Conservation (phyloP, 1,140 invertebrate genomes). For the Drepana arcuata region DNA sequence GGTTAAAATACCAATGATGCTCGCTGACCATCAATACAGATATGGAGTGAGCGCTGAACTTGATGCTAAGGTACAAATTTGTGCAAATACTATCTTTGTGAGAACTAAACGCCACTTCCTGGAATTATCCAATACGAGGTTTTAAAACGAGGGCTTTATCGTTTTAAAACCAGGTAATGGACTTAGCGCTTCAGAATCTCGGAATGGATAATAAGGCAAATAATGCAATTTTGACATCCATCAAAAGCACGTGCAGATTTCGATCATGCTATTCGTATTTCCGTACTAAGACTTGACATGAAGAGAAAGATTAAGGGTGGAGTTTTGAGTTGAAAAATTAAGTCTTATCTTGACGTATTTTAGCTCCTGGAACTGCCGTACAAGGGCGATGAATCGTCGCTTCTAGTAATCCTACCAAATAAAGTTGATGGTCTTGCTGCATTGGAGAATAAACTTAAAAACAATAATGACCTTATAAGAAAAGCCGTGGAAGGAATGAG, state of each 20-base stretch:
- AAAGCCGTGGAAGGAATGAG: constrained; percentile 21
- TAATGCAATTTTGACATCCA: too few species aligned
- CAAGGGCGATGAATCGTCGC: constrained; percentile 34
- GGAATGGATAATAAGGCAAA: too few species aligned
- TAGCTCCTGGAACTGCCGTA: constrained; percentile 48
- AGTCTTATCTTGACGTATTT: constrained; percentile 9
- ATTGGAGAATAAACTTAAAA: constrained; percentile 35
- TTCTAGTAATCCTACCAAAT: constrained; percentile 41
- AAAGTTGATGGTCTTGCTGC: constrained; percentile 34
- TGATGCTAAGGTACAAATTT: constrained; percentile 34
- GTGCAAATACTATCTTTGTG: too few species aligned
- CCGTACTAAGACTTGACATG: too few species aligned
- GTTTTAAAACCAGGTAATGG: too few species aligned
- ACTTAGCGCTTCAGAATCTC: too few species aligned
- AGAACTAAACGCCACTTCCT: too few species aligned
- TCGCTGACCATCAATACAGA: constrained; percentile 22
- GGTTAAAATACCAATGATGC: constrained; percentile 41
- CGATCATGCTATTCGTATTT: too few species aligned
- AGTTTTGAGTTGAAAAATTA: not conserved
- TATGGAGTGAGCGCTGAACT: constrained; percentile 37
- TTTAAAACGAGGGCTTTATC: too few species aligned
- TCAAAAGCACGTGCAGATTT: not conserved
- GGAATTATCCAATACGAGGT: too few species aligned
- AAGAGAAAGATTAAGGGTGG: too few species aligned
- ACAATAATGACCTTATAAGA: constrained; percentile 24